phyloP scores from a whole-genome alignment of 2,888 invertebrate genomes.

The Pseudococcus viburni region DNA sequence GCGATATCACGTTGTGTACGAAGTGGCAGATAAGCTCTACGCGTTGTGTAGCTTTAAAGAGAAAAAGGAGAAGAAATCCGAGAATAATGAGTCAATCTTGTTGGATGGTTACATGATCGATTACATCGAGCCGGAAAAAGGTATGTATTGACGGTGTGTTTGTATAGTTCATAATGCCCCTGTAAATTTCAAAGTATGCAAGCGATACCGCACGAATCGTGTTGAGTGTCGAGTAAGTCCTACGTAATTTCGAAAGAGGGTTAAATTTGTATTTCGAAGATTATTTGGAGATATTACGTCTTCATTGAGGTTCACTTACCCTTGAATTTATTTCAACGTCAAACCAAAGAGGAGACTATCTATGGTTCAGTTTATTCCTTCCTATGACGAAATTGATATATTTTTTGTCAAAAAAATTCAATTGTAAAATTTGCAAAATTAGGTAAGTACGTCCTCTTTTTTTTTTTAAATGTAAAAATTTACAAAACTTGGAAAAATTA shows the following conservation, averaged over 20 bases:
- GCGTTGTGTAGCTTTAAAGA: slow-evolving; percentile 64
- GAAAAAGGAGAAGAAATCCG: slow-evolving; percentile 66
- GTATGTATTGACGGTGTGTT: slow-evolving; percentile 9
- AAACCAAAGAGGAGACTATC: too few relatives aligned
- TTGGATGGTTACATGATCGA: slow-evolving; percentile 64
- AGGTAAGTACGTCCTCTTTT: too few relatives aligned
- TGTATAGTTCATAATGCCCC: neutral
- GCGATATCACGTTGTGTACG: slow-evolving; percentile 62
- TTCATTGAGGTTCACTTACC: too few relatives aligned
- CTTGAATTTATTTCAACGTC: too few relatives aligned
- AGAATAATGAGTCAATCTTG: slow-evolving; percentile 62
- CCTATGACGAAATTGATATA: too few relatives aligned
- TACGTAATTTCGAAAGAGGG: neutral
- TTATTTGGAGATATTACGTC: too few relatives aligned
- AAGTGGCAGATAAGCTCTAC: slow-evolving; percentile 63
- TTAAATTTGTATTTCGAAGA: neutral
- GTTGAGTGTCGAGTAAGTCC: neutral
- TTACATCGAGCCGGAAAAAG: slow-evolving; percentile 65
- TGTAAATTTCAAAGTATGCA: neutral
- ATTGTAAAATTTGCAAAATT: too few relatives aligned
- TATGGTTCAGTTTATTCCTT: too few relatives aligned
- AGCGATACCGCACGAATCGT: neutral
- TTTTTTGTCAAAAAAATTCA: too few relatives aligned
- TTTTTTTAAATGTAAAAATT: too few relatives aligned
- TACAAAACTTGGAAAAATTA: too few relatives aligned